Base-by-base conservation (phyloP, 2,113 vertebrate species). In the Sapajus apella region DNA sequence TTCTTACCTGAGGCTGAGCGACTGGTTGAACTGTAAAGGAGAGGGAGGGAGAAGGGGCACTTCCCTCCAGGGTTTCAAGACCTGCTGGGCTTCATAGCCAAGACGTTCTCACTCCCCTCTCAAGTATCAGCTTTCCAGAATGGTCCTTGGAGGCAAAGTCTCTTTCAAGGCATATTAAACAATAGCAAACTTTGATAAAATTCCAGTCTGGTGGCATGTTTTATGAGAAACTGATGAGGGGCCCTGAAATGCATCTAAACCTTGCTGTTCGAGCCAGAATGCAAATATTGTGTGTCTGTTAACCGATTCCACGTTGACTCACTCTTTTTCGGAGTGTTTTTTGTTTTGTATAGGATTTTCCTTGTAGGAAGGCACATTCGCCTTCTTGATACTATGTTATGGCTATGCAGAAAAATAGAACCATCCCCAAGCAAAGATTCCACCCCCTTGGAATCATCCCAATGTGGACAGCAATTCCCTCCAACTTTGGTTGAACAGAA, bases 131-230 rank as follows among this genome's bases (percentile, higher is more conserved):
- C 70, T 50, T 83, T 80, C 61, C 72, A 66, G 45, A 58, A 25
- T 8, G 16, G 35, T 35, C 72, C 61, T 84, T 27, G 17, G 70
- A 83, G 23, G 61, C 79, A 25, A 61, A 87, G 75, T 16, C 14
- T 21, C 64, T 89, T 81, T 76, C 87, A 13, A 68, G 32, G 87
- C 83, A 45, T 75, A 61, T 40, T 66, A 43, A 47, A 66, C 35
- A n/a, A 52, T 91, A 95, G 45, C 58, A 80, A 68, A 80, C 55
- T 43, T 32, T 16, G 58, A 80, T 77, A 50, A 75, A 40, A 68
- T 56, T 70, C 84, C 58, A 58, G 21, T 61, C 25, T 3, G 27
- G 27, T 43, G 45, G 50, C 13, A 17, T 43, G 18, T 68, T 85
- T 52, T 56, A 23, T n/a, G 45, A 85, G 70, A 88, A 79, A 85